Conservation (phyloP, 2,113 vertebrate genomes). For the Nesogale talazaci region DNA sequence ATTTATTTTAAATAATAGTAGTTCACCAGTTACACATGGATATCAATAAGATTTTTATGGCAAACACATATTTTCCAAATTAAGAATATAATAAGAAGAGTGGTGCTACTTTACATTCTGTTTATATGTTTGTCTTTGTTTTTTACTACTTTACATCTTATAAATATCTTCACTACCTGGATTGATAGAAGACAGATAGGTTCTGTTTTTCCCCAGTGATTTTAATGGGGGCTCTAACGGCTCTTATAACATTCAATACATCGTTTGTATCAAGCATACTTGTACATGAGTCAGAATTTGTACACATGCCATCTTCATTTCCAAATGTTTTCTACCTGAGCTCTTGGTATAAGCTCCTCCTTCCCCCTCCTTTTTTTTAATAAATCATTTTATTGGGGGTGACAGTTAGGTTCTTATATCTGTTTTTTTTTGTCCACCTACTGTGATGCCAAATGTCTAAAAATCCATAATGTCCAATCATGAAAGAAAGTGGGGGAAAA, state of each 20-base stretch:
- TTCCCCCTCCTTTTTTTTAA: no score
- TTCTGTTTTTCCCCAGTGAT: no score
- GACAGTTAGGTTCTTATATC: not conserved
- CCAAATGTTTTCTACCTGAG: no score
- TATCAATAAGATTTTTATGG: not conserved
- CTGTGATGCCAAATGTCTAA: not conserved
- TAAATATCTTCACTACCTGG: not conserved
- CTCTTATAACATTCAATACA: no score
- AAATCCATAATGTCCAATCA: not conserved
- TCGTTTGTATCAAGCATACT: no score
- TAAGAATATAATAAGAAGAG: not conserved
- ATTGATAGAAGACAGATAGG: not conserved
- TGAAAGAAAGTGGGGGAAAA: not conserved
- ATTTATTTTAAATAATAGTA: not conserved
- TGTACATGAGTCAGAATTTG: no score
- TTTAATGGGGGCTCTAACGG: no score
- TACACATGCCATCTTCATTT: no score
- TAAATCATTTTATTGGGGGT: no score
- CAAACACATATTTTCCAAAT: conserved; percentile 15
- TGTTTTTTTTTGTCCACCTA: not conserved
- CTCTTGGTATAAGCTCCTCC: no score
- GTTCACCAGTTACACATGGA: not conserved
- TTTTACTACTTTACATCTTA: conserved; percentile 29
- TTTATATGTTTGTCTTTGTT: no score
- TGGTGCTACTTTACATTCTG: not conserved